These are phyloP conservation scores for Teleogryllus occipitalis DNA, from an alignment of 1,140 invertebrate species.

Conservation along the genomic window DNA sequence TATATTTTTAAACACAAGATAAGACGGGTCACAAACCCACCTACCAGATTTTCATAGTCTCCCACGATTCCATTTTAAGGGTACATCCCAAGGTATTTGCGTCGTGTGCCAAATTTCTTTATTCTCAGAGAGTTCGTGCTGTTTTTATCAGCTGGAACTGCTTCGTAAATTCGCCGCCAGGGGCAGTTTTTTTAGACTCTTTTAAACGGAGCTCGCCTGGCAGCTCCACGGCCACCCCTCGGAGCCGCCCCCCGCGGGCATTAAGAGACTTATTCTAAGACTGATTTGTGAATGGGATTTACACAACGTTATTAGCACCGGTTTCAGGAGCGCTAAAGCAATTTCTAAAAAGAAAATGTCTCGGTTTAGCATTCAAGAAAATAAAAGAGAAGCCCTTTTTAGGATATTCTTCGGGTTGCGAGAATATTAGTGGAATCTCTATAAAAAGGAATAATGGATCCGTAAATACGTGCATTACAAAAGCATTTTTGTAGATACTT, in stretches of 20 bases:
- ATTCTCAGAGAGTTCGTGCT: neutral
- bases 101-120: neutral
- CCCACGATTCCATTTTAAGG: too few relatives aligned
- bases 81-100: too few relatives aligned
- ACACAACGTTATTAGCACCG: constrained; percentile 8
- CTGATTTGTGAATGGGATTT: constrained; percentile 20
- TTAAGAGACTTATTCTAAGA: constrained; percentile 20
- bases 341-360: neutral
- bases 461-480: neutral
- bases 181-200: neutral
- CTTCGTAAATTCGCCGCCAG: neutral
- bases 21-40: too few relatives aligned
- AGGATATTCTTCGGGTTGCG: neutral
- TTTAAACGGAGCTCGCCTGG: neutral
- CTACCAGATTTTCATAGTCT: too few relatives aligned
- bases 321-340: neutral
- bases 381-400: neutral
- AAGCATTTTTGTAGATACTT: neutral
- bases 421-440: neutral
- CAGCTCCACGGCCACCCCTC: neutral
- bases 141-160: neutral
- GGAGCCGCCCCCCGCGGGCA: neutral
- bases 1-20: too few relatives aligned
- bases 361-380: neutral
- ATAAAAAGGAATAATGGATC: neutral